Base-by-base conservation (phyloP, 1,140 invertebrate genomes). In the Chironomus striatipennis region DNA sequence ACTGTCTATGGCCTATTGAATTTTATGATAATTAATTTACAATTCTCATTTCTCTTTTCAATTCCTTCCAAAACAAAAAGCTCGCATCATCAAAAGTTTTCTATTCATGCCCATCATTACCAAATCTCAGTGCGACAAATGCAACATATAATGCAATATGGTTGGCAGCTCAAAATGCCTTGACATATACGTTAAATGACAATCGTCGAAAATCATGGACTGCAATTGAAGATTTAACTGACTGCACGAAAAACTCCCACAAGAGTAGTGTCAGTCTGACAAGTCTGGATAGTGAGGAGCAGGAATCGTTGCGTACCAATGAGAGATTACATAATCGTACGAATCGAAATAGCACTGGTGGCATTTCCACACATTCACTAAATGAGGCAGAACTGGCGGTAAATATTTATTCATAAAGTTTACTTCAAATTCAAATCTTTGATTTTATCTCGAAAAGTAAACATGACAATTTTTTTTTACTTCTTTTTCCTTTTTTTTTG, bases 311-410 rank as follows among this genome's bases (percentile, higher is more conserved):
- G 20, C 76, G 81, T 4, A 79, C 80, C 15, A 79, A 80, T 9
- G 81, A 82, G 64, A 17, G 75, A 10, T 79, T 84, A 24, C 81
- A 85, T 73, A 81, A 79, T 78, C 80, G 85, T 64, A 79, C 83
- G 75, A 83, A 84, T 76, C 81, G 85, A 76, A 82, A 81, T 75
- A 82, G 81, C 75, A 82, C 81, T 24, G 89, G 90, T 65, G 89
- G 89, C 77, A 87, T 88, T 75, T 94, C 92, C 74, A 93, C 92
- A 18, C 92, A 94, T 83, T 94, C 92, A 0, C 83, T 93, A 20
- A 94, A 94, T 78, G 92, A 94, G 83, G 91, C 92, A 75, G 91
- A 93, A 83, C 83, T 93, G 77, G 90, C 92, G 81, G 90, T 91
- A 81, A 85, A 81, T 83, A 73, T 75, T 43, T 74, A 70, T 67